Evolutionary conservation across 2,797 vertebrate genomes (phyloP), one percentile per base, ranked within the genome.

Genomic region (Oreonectes daqikongensis): DNA sequence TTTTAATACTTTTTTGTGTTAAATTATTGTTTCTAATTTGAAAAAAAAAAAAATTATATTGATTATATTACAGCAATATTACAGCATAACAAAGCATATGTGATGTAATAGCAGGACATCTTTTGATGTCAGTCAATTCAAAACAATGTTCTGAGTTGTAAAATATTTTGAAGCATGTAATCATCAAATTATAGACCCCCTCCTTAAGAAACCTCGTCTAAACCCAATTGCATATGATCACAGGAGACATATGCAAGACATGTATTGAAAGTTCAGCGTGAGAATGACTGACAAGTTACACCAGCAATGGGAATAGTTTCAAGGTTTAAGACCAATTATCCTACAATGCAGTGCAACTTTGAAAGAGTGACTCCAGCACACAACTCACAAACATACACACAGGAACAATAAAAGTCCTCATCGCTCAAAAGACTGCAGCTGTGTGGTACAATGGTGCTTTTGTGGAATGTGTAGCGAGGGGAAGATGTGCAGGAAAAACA

Each of bases 401-500:
- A 73, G 32, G 72, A 64, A 81, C 82, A 81, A 77, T 63, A 90
- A 88, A 86, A 86, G 82, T 83, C 85, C 88, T 89, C 83, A 82
- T 89, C 88, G 88, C 84, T 87, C 85, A 91, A 93, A 75, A 89
- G 88, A 80, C 88, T 81, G 85, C 83, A 78, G 88, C 84, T 88
- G 66, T 80, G 77, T 20, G 78, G 72, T 72, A 92, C 90, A 93
- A 93, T 90, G 82, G 81, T 60, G 79, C 90, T 89, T 91, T 92
- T 93, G 92, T 92, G 83, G 80, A 80, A 79, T 79, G 79, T 65
- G 79, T 75, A 86, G 87, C 91, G 88, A 88, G 86, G 71, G 70
- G 86, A 91, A 89, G 87, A 90, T 85, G 85, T 82, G 84, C 85
- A 69, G 72, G 81, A 85, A 87, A 88, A 90, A 91, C 87, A 88